Conservation (phyloP, 1,140 invertebrate genomes). For the Phenacoccus solenopsis region DNA sequence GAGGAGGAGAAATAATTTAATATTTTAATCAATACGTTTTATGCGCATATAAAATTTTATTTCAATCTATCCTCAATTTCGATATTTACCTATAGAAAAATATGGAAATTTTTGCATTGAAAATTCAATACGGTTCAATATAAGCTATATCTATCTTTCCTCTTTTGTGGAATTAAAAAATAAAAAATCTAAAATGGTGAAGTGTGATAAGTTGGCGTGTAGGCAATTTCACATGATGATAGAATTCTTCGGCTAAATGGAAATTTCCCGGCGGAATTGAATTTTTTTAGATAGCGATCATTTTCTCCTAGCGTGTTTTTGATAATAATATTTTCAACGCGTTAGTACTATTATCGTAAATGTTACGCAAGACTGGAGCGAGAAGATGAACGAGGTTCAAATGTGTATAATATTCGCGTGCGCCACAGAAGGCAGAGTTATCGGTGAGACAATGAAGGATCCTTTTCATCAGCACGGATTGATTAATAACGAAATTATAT, state of each 20-base stretch:
- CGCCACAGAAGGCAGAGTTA: too few species aligned
- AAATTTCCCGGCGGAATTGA: neutral
- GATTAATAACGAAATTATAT: too few species aligned
- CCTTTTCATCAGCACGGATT: too few species aligned
- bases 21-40: neutral
- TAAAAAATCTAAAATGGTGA: neutral
- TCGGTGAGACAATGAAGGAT: too few species aligned
- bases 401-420: too few species aligned
- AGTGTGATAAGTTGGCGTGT: neutral
- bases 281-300: neutral
- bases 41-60: conserved; percentile 3
- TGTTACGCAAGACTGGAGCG: too few species aligned
- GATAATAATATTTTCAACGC: neutral
- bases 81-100: neutral
- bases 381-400: too few species aligned
- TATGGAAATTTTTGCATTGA: neutral
- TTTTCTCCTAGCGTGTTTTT: neutral
- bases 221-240: neutral
- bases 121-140: neutral
- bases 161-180: neutral
- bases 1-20: neutral
- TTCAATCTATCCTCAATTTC: neutral
- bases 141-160: neutral
- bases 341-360: too few species aligned
- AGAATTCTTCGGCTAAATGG: neutral